Evolutionary conservation across 1,140 invertebrate species (phyloP), one percentile per base, ranked within the genome.

Genomic region (Epicauta chinensis): DNA sequence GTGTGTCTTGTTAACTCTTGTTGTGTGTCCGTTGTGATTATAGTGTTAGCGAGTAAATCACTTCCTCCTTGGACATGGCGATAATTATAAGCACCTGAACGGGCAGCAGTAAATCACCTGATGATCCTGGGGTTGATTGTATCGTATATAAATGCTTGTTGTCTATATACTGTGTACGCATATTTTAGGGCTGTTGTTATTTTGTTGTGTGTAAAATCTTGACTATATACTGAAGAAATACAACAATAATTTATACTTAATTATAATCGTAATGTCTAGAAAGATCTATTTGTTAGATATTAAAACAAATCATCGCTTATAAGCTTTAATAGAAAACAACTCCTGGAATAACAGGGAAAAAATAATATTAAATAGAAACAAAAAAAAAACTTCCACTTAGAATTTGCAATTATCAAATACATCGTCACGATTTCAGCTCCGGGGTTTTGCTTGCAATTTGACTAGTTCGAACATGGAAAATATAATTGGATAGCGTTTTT

Each of bases 31-130:
- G 23, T 31, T 45, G 17, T 45, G 43, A 45, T 45, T 14, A 29
- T 29, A 13, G 7, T 11, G 15, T 14, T 45, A 7, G 43, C 23
- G 12, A 32, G 43, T 45, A 45, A 45, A 45, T 45, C 43, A 45
- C 29, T 45, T 45, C 43, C 43, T 45, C 43, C 16, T 23, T 45
- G 29, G 43, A 30, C 43, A 32, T 34, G 13, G 23, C 43, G 30
- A 16, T 45, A 45, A 45, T 45, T 45, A 45, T 45, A 45, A 45
- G 12, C 43, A 45, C 30, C 43, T 45, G 43, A 45, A 45, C 43
- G 23, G 10, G 29, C 4, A 23, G 43, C 12, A 7, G 31, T 45
- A 34, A 30, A 45, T 45, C 43, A 45, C 23, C 23, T n/a, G 29
- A 12, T 29, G 12, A 37, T 16, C 32, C 11, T 29, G 12, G 43